Evolutionary conservation across 1,140 invertebrate genomes (phyloP), one percentile per base, ranked within the genome.

Genomic region (Neodiprion lecontei): DNA sequence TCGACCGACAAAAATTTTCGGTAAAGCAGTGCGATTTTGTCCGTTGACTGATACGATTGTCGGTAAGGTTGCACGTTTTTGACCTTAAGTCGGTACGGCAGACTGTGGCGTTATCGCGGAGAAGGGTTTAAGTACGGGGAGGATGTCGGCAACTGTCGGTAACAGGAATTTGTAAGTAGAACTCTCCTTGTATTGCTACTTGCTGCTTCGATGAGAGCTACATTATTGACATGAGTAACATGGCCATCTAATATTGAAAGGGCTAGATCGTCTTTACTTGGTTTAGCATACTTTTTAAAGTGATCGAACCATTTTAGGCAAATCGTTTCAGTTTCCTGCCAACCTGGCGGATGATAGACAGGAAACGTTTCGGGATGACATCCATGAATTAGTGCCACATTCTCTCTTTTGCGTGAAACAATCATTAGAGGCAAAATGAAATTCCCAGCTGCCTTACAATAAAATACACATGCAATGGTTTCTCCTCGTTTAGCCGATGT

Each of bases 381-480:
- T 47, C 80, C 80, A 72, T 83, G 72, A 50, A 81, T 65, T 9
- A 84, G 72, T 68, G 82, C 77, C 48, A 65, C 17, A 48, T 78
- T 72, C 73, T 72, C 77, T 72, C 76, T 76, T 76, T 80, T 78
- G 71, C 75, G 61, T 14, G 74, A 71, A 78, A 82, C 82, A 28
- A 84, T 75, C 48, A 84, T 76, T 67, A 78, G n/a, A 49, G 79
- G 83, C 69, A 83, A 82, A n/a, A 87, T 75, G 77, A 75, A 85
- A 49, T 75, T 74, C 40, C 86, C 82, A 48, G 69, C 72, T 21
- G 83, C 83, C 74, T 75, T 82, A 12, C 80, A 76, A 70, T 80
- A 84, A 74, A 82, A 77, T n/a, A 85, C 82, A 0, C 77, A 80
- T 40, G 83, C 85, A 0, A 83, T 81, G 7, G 75, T 71, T 75